Conservation (phyloP, 2,888 invertebrate species). For the Lacanobia oleracea region DNA sequence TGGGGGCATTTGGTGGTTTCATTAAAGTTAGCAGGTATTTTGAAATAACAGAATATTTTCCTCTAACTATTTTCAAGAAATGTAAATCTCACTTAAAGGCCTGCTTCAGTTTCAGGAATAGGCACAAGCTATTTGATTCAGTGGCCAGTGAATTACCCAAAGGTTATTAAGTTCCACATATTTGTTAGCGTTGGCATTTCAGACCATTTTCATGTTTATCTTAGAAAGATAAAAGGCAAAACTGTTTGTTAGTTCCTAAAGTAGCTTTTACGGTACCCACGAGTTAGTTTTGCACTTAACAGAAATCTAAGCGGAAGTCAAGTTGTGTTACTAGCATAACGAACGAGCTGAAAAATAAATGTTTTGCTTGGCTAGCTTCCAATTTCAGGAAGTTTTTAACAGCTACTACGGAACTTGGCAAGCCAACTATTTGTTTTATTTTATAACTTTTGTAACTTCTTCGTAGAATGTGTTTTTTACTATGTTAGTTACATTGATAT, state of each 20-base stretch:
- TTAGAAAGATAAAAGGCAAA: no score
- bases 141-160: neutral
- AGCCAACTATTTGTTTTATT: constrained; percentile 16
- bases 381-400: constrained; percentile 18
- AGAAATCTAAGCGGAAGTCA: constrained; percentile 5
- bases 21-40: no score
- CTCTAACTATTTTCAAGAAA: neutral
- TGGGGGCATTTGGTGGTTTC: no score
- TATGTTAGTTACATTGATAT: neutral
- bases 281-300: constrained; percentile 12
- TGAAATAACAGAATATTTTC: no score
- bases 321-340: constrained; percentile 29
- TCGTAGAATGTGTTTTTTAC: neutral
- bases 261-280: neutral
- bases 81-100: neutral
- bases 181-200: neutral
- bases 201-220: neutral
- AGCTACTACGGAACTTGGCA: constrained; percentile 17
- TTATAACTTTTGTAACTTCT: constrained; percentile 1
- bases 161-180: neutral
- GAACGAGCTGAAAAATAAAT: constrained; percentile 30
- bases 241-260: neutral
- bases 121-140: neutral
- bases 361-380: constrained; percentile 33
- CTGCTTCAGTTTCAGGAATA: neutral